Evolutionary conservation across 1,140 invertebrate species (phyloP).

Genomic region (Nautilus pompilius): DNA sequence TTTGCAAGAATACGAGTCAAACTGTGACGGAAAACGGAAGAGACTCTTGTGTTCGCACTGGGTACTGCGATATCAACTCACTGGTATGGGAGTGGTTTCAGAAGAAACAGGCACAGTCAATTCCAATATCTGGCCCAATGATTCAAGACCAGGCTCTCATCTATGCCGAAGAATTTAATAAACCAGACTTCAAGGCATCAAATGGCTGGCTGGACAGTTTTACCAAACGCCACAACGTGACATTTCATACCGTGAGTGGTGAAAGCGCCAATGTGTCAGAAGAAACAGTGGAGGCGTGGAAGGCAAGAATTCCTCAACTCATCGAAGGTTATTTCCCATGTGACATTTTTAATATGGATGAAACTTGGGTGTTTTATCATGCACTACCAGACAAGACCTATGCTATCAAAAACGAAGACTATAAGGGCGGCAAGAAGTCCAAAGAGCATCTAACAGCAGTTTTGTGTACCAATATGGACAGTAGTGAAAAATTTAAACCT

Average conservation of each 20-base stretch:
- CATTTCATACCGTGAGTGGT: slow-evolving; percentile 8
- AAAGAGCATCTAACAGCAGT: slow-evolving; percentile 23
- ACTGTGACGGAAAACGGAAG: too few species aligned
- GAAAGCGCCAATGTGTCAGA: slow-evolving; percentile 12
- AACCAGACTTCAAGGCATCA: slow-evolving; percentile 31
- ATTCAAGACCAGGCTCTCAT: slow-evolving; percentile 33
- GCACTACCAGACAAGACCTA: slow-evolving; percentile 23
- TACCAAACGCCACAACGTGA: slow-evolving; percentile 8
- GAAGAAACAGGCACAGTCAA: slow-evolving; percentile 1
- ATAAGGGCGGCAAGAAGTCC: slow-evolving; percentile 15
- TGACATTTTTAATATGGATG: slow-evolving; percentile 28
- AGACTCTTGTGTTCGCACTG: too few species aligned
- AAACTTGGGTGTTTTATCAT: slow-evolving; percentile 25
- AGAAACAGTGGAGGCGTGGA: slow-evolving; percentile 10
- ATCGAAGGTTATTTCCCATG: slow-evolving; percentile 7
- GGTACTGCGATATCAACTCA: too few species aligned
- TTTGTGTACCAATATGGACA: slow-evolving; percentile 14
- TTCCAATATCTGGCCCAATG: slow-evolving; percentile 24
- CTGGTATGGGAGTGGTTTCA: slow-evolving; percentile 18
- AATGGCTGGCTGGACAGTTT: slow-evolving; percentile 16
- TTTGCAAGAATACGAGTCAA: too few species aligned
- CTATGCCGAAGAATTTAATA: slow-evolving; percentile 27
- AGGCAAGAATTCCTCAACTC: neutral
- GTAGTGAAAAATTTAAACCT: slow-evolving; percentile 20
- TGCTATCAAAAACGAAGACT: slow-evolving; percentile 8